Percentiles rank a stretch among this genome's conserved stretches.
phyloP scores from a whole-genome alignment of 2,888 invertebrate species.

The Dasysyrphus tricinctus region DNA sequence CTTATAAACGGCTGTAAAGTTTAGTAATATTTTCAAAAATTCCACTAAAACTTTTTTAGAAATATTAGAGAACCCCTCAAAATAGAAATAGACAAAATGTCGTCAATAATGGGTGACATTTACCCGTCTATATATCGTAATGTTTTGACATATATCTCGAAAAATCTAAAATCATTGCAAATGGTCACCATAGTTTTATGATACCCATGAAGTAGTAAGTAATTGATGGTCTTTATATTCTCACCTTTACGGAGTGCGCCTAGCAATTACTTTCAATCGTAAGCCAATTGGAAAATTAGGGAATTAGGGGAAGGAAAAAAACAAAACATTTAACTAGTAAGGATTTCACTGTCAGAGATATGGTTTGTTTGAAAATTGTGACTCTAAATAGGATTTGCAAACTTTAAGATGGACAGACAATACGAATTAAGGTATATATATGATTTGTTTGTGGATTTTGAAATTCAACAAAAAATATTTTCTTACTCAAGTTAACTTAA shows the following conservation, averaged over 20 bases:
- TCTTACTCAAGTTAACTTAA: no score
- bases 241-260: slow-evolving; percentile 30
- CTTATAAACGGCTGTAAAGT: no score
- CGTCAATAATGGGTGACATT: no score
- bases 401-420: neutral
- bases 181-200: slow-evolving; percentile 2
- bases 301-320: slow-evolving; percentile 51
- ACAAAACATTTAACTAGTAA: slow-evolving; percentile 37
- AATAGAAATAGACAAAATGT: no score
- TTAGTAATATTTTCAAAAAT: no score
- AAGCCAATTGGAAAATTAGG: slow-evolving; percentile 67
- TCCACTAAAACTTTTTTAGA: no score
- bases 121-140: no score
- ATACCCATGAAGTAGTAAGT: neutral
- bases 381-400: neutral
- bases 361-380: neutral
- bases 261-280: slow-evolving; percentile 47
- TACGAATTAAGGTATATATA: neutral
- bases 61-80: no score
- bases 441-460: neutral
- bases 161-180: neutral
- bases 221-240: slow-evolving; percentile 53
- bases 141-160: no score
- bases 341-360: slow-evolving; percentile 13
- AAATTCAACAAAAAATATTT: neutral